Evolutionary conservation across 2,797 vertebrate genomes (phyloP).

Genomic region (Sebastolobus altivelis): DNA sequence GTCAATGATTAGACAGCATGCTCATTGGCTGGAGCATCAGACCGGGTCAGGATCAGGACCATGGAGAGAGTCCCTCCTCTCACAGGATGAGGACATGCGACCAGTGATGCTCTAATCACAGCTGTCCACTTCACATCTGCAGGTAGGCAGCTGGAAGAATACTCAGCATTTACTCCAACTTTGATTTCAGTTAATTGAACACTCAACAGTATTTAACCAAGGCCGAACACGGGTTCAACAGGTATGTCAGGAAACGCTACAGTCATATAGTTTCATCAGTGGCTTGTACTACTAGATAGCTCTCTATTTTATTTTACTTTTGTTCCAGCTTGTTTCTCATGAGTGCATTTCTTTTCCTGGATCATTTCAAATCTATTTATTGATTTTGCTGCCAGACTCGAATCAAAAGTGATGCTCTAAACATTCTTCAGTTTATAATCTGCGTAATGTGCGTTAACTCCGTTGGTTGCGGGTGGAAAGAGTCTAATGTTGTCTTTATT

Average conservation of each 20-base stretch:
- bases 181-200: background rate
- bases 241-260: background rate
- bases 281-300: background rate
- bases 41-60: constrained; percentile 7
- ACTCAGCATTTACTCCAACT: background rate
- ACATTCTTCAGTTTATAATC: background rate
- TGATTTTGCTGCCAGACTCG: background rate
- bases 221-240: background rate
- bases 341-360: background rate
- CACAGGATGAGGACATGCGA: background rate
- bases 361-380: background rate
- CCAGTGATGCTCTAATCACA: background rate
- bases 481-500: background rate
- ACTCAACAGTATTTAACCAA: background rate
- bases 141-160: background rate
- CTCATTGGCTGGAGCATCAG: constrained; percentile 34
- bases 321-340: background rate
- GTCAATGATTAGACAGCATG: background rate
- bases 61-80: constrained; percentile 25
- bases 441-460: background rate
- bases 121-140: background rate
- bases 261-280: background rate
- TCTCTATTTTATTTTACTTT: background rate
- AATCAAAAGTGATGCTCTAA: background rate
- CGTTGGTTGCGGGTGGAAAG: background rate